phyloP scores from a whole-genome alignment of 2,113 vertebrate genomes.

The Poicephalus meyeri region DNA sequence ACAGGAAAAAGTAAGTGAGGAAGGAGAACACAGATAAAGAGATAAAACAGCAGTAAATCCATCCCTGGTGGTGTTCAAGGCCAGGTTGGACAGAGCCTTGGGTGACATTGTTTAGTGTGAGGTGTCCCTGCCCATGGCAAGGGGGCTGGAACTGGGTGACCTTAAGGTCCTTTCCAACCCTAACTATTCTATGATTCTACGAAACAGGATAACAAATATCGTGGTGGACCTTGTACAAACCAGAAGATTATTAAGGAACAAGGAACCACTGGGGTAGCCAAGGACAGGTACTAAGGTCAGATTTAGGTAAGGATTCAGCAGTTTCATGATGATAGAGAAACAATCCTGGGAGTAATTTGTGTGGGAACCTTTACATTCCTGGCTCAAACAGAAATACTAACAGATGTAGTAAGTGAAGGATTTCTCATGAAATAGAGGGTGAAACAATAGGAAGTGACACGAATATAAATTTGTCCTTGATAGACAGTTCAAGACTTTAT shows the following conservation, averaged over 20 bases:
- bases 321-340: neutral
- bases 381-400: neutral
- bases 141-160: too few relatives aligned
- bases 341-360: neutral
- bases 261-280: neutral
- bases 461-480: neutral
- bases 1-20: neutral
- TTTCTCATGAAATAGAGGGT: neutral
- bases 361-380: neutral
- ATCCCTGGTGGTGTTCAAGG: too few relatives aligned
- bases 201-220: neutral
- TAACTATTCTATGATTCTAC: too few relatives aligned
- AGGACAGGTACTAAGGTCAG: accelerated
- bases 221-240: neutral
- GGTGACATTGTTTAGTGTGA: too few relatives aligned
- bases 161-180: too few relatives aligned
- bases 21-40: neutral
- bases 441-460: neutral
- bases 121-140: too few relatives aligned
- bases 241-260: neutral
- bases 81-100: too few relatives aligned
- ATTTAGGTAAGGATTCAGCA: neutral
- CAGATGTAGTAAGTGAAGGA: neutral
- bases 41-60: neutral
- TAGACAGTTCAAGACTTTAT: neutral